Evolutionary conservation across 2,797 vertebrate genomes (phyloP), one percentile per base, ranked within the genome.

Genomic region (Propithecus perrieri): DNA sequence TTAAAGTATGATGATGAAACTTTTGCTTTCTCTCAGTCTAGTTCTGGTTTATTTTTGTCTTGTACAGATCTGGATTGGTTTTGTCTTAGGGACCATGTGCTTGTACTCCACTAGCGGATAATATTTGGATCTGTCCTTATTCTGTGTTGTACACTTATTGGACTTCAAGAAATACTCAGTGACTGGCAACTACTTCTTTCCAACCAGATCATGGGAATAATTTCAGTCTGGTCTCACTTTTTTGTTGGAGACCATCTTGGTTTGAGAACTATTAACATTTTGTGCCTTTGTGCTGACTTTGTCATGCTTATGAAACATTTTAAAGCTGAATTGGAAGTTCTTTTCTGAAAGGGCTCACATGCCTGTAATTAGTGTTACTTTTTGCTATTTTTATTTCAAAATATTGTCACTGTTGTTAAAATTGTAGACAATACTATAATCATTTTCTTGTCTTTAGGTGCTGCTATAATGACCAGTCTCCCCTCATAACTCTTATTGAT

Each of bases 311-410:
- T 4, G 43, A 93, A 96, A 63, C 18, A 41, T 43, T 71, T 74
- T 35, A 74, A 86, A 96, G 35, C 33, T 50, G 46, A 93, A 78
- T 86, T 30, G 61, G 94, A 85, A 46, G 8, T 72, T 88, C 1
- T 67, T 91, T 3, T 96, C 30, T 83, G 43, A 96, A 91, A 95
- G 30, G n/a, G 22, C 18, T 92, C 28, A 74, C 2, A 22, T 50
- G 85, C 3, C 89, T 93, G 4, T 50, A 48, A 53, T 71, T 96
- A 81, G 38, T 81, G 4, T 76, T 50, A 63, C 5, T 59, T 38
- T 61, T 30, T 79, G 41, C 55, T 89, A 13, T 80, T 93, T 90
- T 93, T 78, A 46, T 85, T 95, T 93, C 13, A 80, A 89, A 96
- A 85, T 55, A 78, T 74, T 78, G 11, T 78, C 43, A 80, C 13